These are phyloP conservation scores for Drosophila seclusa DNA, from an alignment of 2,888 invertebrate genomes.

Conservation along the genomic window DNA sequence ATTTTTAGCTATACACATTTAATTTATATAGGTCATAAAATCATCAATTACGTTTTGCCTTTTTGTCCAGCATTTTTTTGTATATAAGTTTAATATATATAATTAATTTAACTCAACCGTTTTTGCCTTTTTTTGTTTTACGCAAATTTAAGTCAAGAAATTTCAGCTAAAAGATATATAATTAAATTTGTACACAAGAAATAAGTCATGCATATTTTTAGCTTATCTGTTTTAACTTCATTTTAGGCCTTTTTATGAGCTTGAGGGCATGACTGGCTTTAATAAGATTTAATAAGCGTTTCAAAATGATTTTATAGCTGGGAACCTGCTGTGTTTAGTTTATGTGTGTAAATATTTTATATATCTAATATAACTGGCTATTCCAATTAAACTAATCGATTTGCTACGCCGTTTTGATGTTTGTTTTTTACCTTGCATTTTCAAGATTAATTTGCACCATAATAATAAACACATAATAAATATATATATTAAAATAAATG, in stretches of 20 bases:
- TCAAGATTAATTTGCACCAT: neutral
- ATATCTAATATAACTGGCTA: neutral
- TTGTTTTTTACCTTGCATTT: neutral
- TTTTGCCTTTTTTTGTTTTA: neutral
- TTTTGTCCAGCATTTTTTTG: neutral
- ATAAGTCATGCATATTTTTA: neutral
- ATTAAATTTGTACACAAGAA: neutral
- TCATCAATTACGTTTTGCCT: neutral
- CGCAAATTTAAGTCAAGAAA: neutral
- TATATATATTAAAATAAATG: neutral
- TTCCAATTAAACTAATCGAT: neutral
- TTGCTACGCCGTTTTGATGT: neutral
- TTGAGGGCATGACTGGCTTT: neutral
- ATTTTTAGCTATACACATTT: neutral
- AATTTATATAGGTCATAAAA: neutral
- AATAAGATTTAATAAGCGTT: neutral
- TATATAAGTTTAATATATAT: neutral
- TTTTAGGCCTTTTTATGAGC: neutral
- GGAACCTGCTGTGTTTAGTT: neutral
- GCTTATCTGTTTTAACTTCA: neutral
- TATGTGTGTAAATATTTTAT: neutral
- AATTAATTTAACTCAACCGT: neutral
- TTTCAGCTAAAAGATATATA: neutral
- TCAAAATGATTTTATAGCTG: neutral
- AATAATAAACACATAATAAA: neutral